These are phyloP conservation scores for Centruroides sculpturatus DNA, from an alignment of 1,140 invertebrate genomes.

Conservation along the genomic window DNA sequence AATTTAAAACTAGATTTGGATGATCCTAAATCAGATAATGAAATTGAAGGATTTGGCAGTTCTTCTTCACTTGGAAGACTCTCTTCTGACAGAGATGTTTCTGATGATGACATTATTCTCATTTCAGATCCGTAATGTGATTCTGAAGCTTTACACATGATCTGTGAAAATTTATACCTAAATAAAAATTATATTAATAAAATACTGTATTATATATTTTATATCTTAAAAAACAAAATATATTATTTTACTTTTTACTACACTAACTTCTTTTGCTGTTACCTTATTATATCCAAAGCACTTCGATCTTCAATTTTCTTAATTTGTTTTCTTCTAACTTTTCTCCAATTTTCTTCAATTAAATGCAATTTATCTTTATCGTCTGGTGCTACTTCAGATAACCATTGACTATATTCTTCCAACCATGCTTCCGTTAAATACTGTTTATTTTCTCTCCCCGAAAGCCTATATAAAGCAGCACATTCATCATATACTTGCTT, in stretches of 20 bases:
- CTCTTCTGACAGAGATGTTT: background rate
- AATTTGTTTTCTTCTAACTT: constrained; percentile 4
- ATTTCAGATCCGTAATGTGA: background rate
- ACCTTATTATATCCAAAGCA: constrained; percentile 13
- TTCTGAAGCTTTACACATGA: no score
- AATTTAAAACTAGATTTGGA: no score
- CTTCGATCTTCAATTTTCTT: constrained; percentile 5
- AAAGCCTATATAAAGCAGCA: no score
- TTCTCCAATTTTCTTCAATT: constrained; percentile 13
- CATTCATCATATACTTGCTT: no score
- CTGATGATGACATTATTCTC: background rate
- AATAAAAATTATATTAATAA: no score
- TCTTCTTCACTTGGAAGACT: background rate
- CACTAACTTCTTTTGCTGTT: background rate
- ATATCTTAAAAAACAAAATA: no score
- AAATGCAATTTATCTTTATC: constrained; percentile 9
- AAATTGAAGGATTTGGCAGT: no score
- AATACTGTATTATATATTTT: background rate
- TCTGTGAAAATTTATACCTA: no score
- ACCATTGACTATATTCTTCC: constrained; percentile 8
- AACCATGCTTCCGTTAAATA: no score
- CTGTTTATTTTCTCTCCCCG: no score
- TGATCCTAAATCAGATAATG: no score
- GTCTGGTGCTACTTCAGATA: constrained; percentile 9
- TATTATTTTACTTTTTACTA: no score